Base-by-base conservation (phyloP, 2,888 invertebrate species). In the Acrobasis suavella region DNA sequence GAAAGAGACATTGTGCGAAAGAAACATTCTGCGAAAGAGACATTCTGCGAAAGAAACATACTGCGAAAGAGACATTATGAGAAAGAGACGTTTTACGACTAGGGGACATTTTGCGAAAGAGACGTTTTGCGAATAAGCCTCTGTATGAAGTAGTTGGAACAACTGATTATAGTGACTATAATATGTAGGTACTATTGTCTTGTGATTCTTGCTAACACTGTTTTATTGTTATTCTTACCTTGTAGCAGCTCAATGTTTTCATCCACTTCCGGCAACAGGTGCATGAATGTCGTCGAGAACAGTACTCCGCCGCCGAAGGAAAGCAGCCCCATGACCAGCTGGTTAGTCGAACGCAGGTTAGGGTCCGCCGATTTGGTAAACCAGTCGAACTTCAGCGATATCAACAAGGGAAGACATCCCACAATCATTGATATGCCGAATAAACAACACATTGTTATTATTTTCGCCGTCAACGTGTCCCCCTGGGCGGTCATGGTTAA, bases 231-330 rank as follows among this genome's bases (percentile, higher is more conserved):
- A 3, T 38, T 14, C 85, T 86, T 71, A 93, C 93, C 90, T 86
- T 95, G 93, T 65, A 96, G 82, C 42, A 91, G 75, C 62, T 94
- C 89, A 52, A 96, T 94, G 61, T 94, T 94, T 72, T 96, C 96
- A 60, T 94, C 93, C 0, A 97, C 96, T 90, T 97, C 97, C 9
- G 97, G 97, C 63, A 97, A 84, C 72, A 97, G 87, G 80, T 97
- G 97, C 76, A 96, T 91, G 76, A 97, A 96, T 1, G 96, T 96
- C 6, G 97, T 97, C 69, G 95, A 95, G 60, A 97, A 92, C 9
- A 97, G 87, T 0, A 97, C 96, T 8, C 97, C 97, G 9, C 97
- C 97, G 10, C 97, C 97, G 69, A 97, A 95, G 59, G 96, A 95
- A 55, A 97, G 85, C 9, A 96, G 80, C n/a, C 95, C 91, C 70